Evolutionary conservation across 2,888 invertebrate species (phyloP), one percentile per base, ranked within the genome.

Genomic region (Siphlonurus alternatus): DNA sequence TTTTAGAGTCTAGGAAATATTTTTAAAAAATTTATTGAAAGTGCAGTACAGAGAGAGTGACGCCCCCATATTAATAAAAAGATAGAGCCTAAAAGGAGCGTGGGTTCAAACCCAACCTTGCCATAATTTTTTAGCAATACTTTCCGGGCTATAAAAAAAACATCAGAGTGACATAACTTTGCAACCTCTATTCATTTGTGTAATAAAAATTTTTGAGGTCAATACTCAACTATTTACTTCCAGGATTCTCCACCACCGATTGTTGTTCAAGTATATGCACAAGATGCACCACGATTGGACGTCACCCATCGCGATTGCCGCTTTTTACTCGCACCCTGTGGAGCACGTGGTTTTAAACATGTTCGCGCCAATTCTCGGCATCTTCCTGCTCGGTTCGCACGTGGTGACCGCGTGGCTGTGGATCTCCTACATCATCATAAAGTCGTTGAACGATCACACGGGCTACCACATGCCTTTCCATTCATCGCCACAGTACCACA

Each of bases 231-330:
- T 61, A 7, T 15, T 20, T 59, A 68, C 66, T 66, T 66, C n/a
- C 74, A 87, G 87, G 71, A 74, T 89, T 66, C 77, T 91, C 25
- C 91, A 92, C 71, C 83, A 83, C 70, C 84, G 85, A 66, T 77
- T 79, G 68, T 75, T 92, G 63, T 92, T 91, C 77, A 88, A 87
- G 71, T 81, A 83, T 71, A 87, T 92, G 69, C 92, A 92, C 76
- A 92, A 92, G 74, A 82, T 84, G 70, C 92, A 92, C 74, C 92
- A 92, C 70, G 89, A 92, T 74, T 92, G 91, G 91, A 89, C 88
- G 1, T 87, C 91, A 0, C 91, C 92, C 0, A 85, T 92, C 63
- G 88, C 90, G n/a, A 83, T 90, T 2, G 85, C 88, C 0, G 85
- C 88, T 18, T 78, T 89, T 59, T 91, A 91, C 74, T 87, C 88